A percentile compares a stretch with the other conserved stretches of the same genome.
These are phyloP conservation scores for Pangasius larnaudii DNA, from an alignment of 2,797 vertebrate genomes.

Conservation along the genomic window DNA sequence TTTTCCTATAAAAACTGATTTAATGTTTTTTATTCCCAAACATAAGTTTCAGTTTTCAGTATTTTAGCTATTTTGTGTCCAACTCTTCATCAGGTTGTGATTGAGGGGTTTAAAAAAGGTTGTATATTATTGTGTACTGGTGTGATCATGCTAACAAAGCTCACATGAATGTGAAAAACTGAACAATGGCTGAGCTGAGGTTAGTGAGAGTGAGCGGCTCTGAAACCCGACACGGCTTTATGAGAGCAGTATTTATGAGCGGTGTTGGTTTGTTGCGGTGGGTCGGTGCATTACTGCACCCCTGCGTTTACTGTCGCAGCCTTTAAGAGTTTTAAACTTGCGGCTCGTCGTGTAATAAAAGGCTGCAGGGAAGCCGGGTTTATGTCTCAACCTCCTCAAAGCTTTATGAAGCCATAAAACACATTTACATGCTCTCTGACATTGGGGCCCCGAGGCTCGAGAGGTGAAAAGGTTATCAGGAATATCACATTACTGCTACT, in stretches of 20 bases:
- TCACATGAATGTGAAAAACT: constrained; percentile 1
- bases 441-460: constrained; percentile 61
- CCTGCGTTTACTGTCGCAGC: constrained; percentile 66
- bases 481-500: constrained; percentile 59
- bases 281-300: constrained; percentile 62
- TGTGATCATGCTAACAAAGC: neutral
- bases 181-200: neutral
- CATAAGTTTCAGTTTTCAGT: neutral
- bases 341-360: constrained; percentile 67
- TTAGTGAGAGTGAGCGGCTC: neutral
- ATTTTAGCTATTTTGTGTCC: neutral
- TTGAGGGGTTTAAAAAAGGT: neutral
- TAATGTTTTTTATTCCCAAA: neutral
- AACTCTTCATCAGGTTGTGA: neutral
- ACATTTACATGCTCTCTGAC: constrained; percentile 75
- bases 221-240: constrained; percentile 29
- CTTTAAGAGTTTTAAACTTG: constrained; percentile 68
- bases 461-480: constrained; percentile 78
- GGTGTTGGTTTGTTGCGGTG: constrained; percentile 30
- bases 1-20: neutral
- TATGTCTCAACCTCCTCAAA: constrained; percentile 63
- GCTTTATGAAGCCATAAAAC: constrained; percentile 78
- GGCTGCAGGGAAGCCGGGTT: constrained; percentile 65
- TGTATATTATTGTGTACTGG: neutral
- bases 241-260: constrained; percentile 26